Conservation (phyloP, 2,888 invertebrate species). For the Folsomia candida region DNA sequence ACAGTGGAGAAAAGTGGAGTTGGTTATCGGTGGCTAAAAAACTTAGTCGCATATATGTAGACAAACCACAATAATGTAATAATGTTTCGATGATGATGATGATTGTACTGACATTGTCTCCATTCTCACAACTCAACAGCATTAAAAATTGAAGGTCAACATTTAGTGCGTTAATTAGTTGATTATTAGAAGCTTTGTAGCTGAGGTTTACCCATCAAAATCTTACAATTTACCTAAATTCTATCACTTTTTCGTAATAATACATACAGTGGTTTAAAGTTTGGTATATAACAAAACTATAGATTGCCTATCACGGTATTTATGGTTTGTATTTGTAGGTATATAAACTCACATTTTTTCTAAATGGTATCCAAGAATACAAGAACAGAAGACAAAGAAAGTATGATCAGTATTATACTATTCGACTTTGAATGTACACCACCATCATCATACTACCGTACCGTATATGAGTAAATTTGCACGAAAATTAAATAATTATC, state of each 20-base stretch:
- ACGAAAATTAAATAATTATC: background rate
- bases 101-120: too few species aligned
- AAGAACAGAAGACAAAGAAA: background rate
- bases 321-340: background rate
- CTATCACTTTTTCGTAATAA: background rate
- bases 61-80: too few species aligned
- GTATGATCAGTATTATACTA: background rate
- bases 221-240: background rate
- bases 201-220: too few species aligned
- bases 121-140: too few species aligned
- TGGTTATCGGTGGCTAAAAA: too few species aligned
- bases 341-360: too few species aligned
- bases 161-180: too few species aligned
- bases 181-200: background rate
- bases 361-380: background rate
- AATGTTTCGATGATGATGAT: too few species aligned
- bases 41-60: too few species aligned
- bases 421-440: background rate
- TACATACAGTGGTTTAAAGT: background rate
- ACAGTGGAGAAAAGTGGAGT: too few species aligned
- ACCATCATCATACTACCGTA: background rate
- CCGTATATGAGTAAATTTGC: background rate
- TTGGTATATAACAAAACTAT: background rate
- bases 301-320: background rate
- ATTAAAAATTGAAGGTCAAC: too few species aligned